A percentile compares a stretch with the other conserved stretches of the same genome.
These are phyloP conservation scores for Neolamprologus sp. DNA, from an alignment of 2,113 vertebrate species.

Conservation along the genomic window DNA sequence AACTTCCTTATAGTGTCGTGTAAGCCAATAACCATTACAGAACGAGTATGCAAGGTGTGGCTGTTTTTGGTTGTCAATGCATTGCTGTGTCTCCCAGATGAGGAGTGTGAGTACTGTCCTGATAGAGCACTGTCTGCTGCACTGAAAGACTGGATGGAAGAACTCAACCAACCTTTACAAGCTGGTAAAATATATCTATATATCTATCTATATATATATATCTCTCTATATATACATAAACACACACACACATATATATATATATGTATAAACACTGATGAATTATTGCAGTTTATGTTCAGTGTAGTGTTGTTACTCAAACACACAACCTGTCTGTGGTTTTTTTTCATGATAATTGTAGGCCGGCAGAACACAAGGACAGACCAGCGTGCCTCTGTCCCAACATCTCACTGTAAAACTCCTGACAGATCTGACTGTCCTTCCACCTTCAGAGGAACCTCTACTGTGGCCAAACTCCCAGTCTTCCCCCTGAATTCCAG, in stretches of 20 bases:
- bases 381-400: constrained; percentile 48
- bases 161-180: constrained; percentile 75
- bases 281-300: not conserved
- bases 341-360: not conserved
- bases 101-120: constrained; percentile 68
- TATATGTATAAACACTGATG: too few relatives aligned
- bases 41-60: not conserved
- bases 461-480: constrained; percentile 40
- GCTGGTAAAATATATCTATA: constrained; percentile 76
- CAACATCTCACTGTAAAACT: constrained; percentile 37
- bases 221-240: too few relatives aligned
- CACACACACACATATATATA: too few relatives aligned
- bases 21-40: not conserved
- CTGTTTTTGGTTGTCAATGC: not conserved
- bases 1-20: not conserved
- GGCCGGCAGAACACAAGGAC: constrained; percentile 59
- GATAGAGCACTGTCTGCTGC: constrained; percentile 75
- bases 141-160: constrained; percentile 76
- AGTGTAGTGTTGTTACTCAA: not conserved
- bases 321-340: not conserved
- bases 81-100: constrained; percentile 38
- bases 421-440: constrained; percentile 45
- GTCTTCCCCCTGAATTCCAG: constrained; percentile 44
- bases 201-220: too few relatives aligned
- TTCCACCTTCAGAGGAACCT: constrained; percentile 13